phyloP scores from a whole-genome alignment of 1,140 invertebrate species.

The Anoplolepis gracilipes region DNA sequence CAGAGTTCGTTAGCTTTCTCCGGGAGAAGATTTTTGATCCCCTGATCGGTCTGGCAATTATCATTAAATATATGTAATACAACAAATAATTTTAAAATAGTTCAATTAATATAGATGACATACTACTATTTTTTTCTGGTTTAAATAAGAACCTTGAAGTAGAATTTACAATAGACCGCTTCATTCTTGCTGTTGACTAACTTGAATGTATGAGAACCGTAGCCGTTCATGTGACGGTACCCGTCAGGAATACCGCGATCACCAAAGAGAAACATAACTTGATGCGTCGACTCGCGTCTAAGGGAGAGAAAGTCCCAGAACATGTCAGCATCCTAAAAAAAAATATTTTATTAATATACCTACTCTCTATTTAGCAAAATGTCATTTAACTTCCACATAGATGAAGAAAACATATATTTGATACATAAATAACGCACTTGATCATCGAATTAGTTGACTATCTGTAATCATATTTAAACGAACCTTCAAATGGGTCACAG shows the following conservation, averaged over 20 bases:
- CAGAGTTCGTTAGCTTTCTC: constrained; percentile 91
- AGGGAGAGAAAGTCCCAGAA: constrained; percentile 98
- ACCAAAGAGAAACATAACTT: constrained; percentile 94
- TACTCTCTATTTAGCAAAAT: background rate
- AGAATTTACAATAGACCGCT: constrained; percentile 97
- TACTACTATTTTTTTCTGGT: background rate
- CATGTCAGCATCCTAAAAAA: constrained; percentile 92
- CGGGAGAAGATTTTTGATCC: constrained; percentile 93
- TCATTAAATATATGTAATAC: too few relatives aligned
- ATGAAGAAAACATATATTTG: background rate
- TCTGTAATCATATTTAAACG: background rate
- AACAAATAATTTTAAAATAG: too few relatives aligned
- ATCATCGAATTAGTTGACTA: background rate
- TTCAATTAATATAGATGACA: too few relatives aligned
- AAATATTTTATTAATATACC: constrained; percentile 48
- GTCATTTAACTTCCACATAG: too few relatives aligned
- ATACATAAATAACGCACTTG: too few relatives aligned
- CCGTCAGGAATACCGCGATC: constrained; percentile 98
- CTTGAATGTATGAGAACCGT: constrained; percentile 98
- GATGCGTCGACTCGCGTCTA: constrained; percentile 95
- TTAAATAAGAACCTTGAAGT: constrained; percentile 90
- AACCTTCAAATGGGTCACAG: constrained; percentile 96
- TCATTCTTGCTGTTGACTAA: constrained; percentile 93
- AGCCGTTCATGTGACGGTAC: constrained; percentile 97
- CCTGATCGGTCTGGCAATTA: constrained; percentile 92